Percentiles rank a stretch among this genome's conserved stretches.
phyloP scores from a whole-genome alignment of 2,113 vertebrate species.

The Cynoglossus semilaevis region DNA sequence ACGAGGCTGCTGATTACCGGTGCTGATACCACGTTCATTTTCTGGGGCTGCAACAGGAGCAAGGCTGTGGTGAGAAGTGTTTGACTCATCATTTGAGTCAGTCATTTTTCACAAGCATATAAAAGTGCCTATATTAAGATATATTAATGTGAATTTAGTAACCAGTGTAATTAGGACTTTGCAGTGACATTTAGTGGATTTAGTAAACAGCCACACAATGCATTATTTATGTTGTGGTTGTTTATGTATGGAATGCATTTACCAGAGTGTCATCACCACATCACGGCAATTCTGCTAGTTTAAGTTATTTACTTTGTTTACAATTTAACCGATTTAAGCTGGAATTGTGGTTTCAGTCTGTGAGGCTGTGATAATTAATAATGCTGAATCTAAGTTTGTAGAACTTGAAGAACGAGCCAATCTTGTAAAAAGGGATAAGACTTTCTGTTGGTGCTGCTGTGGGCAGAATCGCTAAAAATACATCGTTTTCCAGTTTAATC shows the following conservation, averaged over 20 bases:
- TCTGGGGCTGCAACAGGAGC: conserved; percentile 38
- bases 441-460: background rate
- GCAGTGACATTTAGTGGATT: conserved; percentile 1
- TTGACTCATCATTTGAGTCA: conserved; percentile 34
- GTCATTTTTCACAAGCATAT: conserved; percentile 37
- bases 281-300: too few relatives aligned
- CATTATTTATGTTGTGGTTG: background rate
- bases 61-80: conserved; percentile 40
- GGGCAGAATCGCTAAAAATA: too few relatives aligned
- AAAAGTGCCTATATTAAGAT: conserved; percentile 24
- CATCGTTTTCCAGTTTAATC: too few relatives aligned
- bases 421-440: background rate
- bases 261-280: too few relatives aligned
- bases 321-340: too few relatives aligned
- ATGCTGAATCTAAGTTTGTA: background rate
- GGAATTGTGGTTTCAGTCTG: too few relatives aligned
- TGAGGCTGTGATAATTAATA: background rate
- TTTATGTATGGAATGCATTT: background rate
- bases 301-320: too few relatives aligned
- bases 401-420: background rate
- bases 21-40: conserved; percentile 28
- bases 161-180: conserved; percentile 9
- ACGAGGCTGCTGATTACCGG: conserved; percentile 54
- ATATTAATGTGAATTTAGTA: conserved; percentile 8
- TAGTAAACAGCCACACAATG: background rate